Conservation (phyloP, 2,113 vertebrate species). For the Festucalex cinctus region DNA sequence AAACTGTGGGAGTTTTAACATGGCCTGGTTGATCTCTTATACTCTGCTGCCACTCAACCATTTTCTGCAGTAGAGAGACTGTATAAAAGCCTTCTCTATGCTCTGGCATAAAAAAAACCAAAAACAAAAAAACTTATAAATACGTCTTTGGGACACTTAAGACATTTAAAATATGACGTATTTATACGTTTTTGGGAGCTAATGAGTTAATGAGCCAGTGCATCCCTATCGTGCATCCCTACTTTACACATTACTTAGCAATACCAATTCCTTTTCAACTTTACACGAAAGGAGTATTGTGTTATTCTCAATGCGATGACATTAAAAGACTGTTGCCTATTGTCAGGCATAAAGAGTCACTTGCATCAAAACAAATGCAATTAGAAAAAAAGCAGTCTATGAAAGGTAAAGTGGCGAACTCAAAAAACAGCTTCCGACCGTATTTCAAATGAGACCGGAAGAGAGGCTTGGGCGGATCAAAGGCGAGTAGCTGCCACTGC, state of each 20-base stretch:
- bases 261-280: background rate
- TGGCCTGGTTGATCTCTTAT: too few relatives aligned
- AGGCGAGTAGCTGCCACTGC: conserved; percentile 64
- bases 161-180: too few relatives aligned
- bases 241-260: background rate
- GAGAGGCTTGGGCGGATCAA: conserved; percentile 72
- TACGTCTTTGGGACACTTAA: too few relatives aligned
- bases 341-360: conserved; percentile 40
- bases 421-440: conserved; percentile 58
- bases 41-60: too few relatives aligned
- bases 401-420: conserved; percentile 41
- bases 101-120: too few relatives aligned
- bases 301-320: background rate
- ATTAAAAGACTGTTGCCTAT: conserved; percentile 20
- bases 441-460: conserved; percentile 65
- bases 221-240: too few relatives aligned
- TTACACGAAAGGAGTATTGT: background rate
- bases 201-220: too few relatives aligned
- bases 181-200: too few relatives aligned
- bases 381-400: conserved; percentile 46
- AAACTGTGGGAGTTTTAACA: too few relatives aligned
- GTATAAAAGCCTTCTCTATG: too few relatives aligned
- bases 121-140: too few relatives aligned
- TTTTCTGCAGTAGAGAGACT: too few relatives aligned
- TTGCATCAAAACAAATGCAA: conserved; percentile 62